phyloP scores from a whole-genome alignment of 2,797 vertebrate genomes.

The Syncerus caffer region DNA sequence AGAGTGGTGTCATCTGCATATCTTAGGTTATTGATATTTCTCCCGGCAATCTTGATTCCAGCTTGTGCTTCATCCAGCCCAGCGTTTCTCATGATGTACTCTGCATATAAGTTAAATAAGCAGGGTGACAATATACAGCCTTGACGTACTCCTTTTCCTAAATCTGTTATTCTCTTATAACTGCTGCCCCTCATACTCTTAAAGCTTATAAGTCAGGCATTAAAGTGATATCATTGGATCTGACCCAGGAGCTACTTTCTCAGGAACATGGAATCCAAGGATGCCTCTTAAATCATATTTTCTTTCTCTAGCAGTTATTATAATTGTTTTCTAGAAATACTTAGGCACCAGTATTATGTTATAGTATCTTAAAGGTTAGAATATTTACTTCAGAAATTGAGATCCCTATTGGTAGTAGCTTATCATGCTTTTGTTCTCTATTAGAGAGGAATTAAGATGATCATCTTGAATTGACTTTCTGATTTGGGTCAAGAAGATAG shows the following conservation, averaged over 20 bases:
- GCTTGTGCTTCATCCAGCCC: too few relatives aligned
- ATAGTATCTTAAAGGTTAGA: background rate
- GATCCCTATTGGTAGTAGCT: background rate
- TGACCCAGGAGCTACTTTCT: background rate
- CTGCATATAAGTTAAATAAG: too few relatives aligned
- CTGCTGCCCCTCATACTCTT: background rate
- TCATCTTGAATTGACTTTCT: background rate
- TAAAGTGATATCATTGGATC: background rate
- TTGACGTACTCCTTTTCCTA: background rate
- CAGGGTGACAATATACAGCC: too few relatives aligned
- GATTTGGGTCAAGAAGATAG: background rate
- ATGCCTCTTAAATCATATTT: background rate
- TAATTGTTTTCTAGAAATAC: background rate
- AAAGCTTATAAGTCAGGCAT: background rate
- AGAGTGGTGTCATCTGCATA: too few relatives aligned
- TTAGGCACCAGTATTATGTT: background rate
- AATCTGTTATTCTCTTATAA: background rate
- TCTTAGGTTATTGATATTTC: too few relatives aligned
- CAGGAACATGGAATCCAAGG: background rate
- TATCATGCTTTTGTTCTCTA: background rate
- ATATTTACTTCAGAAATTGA: constrained; percentile 1
- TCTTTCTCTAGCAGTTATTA: background rate
- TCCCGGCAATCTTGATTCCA: too few relatives aligned
- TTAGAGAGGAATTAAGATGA: background rate
- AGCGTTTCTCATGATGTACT: too few relatives aligned